These are phyloP conservation scores for Andrena hattorfiana DNA, from an alignment of 2,888 invertebrate species.

Conservation along the genomic window DNA sequence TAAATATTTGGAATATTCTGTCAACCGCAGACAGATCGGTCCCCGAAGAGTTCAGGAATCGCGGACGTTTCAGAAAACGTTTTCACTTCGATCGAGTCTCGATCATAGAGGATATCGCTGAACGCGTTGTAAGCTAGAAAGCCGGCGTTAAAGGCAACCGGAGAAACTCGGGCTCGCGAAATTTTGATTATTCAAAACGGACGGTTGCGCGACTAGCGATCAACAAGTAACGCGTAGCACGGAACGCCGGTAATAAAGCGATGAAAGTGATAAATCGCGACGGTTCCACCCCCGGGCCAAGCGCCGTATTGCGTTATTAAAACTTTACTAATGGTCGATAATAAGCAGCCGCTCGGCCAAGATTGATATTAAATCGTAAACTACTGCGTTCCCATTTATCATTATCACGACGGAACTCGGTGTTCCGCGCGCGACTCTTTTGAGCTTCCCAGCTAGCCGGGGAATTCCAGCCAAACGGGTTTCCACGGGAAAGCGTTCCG, in stretches of 20 bases:
- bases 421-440: slow-evolving; percentile 44
- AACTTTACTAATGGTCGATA: slow-evolving; percentile 81
- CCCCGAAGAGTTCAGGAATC: slow-evolving; percentile 29
- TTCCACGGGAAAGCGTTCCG: slow-evolving; percentile 45
- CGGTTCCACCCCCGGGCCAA: slow-evolving; percentile 62
- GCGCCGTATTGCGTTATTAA: slow-evolving; percentile 79
- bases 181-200: not conserved
- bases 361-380: slow-evolving; percentile 81
- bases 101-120: not conserved
- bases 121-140: too few species aligned
- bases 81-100: slow-evolving; percentile 11
- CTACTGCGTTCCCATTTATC: slow-evolving; percentile 77
- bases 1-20: slow-evolving; percentile 71
- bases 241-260: slow-evolving; percentile 77
- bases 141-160: not conserved
- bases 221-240: slow-evolving; percentile 79
- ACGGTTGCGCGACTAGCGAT: slow-evolving; percentile 63
- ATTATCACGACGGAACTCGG: slow-evolving; percentile 73
- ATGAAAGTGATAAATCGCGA: slow-evolving; percentile 79
- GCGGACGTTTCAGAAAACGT: not conserved
- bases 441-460: slow-evolving; percentile 31
- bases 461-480: slow-evolving; percentile 52
- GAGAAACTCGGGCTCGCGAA: not conserved
- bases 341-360: slow-evolving; percentile 77
- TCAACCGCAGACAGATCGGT: slow-evolving; percentile 61